Evolutionary conservation across 2,888 invertebrate genomes (phyloP), one percentile per base, ranked within the genome.

Genomic region (Clostera curtula): DNA sequence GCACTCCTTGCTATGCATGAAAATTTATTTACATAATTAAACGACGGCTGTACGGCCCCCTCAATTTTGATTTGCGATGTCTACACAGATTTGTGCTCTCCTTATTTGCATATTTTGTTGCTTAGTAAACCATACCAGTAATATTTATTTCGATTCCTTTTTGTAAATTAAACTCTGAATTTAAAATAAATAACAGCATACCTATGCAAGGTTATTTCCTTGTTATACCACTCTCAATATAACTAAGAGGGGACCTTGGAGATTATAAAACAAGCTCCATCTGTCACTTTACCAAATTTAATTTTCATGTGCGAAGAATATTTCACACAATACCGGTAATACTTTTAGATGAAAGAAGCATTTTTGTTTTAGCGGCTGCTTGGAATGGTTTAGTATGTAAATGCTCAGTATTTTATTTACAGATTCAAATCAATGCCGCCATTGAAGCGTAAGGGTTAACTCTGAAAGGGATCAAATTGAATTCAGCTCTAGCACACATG

Each of bases 1-100:
- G 55, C 61, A 64, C 68, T 70, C 66, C 68, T 74, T 65, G 62
- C 62, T 71, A 73, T 71, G 74, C 71, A 77, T 72, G 73, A 73
- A 48, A 75, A 72, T 74, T 68, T 79, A 79, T 82, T 82, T 76
- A 73, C 80, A 82, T 82, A 77, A 79, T 79, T 79, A 80, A 80
- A 73, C 66, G 72, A 52, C 61, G 64, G 52, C 55, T 52, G 49
- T 43, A 55, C 56, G 58, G 62, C 66, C 71, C 70, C 44, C 41
- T 28, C 50, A 56, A 56, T 66, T 73, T 67, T 75, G 76, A 76
- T 80, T 79, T 71, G 73, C 56, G 66, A 72, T 71, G 71, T 73
- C 76, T 72, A 73, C 67, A 62, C 49, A 72, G 68, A 71, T 72
- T 71, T 61, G 51, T 54, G 51, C 40, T 36, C 39, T 54, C 52